Percentiles rank a stretch among this genome's conserved stretches.
Evolutionary conservation across 2,113 vertebrate genomes (phyloP).

Genomic region (Corythornis madagascariensis): DNA sequence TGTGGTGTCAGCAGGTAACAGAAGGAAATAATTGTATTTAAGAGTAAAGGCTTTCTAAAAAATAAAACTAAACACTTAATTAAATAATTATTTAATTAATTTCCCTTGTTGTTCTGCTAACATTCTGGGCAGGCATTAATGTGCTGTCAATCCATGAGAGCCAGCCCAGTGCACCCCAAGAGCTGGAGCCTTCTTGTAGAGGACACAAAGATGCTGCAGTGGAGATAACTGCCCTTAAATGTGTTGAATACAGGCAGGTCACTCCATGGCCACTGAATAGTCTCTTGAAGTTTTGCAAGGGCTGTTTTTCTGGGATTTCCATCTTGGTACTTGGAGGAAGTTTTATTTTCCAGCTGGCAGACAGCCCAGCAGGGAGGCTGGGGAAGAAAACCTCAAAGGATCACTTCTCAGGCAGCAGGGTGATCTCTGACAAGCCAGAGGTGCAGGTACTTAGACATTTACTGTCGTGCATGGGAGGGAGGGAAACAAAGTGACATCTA

Average conservation of each 20-base stretch:
- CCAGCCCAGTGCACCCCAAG: rapidly evolving
- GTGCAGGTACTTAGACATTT: background rate
- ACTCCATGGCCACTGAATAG: background rate
- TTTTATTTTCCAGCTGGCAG: background rate
- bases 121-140: background rate
- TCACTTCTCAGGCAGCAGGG: background rate
- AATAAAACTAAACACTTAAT: background rate
- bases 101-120: background rate
- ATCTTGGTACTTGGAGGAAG: background rate
- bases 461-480: background rate
- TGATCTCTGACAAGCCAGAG: background rate
- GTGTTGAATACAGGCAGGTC: background rate
- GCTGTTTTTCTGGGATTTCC: background rate
- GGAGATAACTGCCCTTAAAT: background rate
- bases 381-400: background rate
- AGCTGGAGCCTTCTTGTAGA: background rate
- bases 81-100: background rate
- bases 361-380: background rate
- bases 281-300: background rate
- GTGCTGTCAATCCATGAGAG: background rate
- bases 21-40: background rate
- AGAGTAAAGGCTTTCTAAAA: background rate
- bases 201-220: background rate
- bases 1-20: background rate
- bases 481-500: background rate